Evolutionary conservation across 1,140 invertebrate genomes (phyloP), one percentile per base, ranked within the genome.

Genomic region (Drosophila pachea): DNA sequence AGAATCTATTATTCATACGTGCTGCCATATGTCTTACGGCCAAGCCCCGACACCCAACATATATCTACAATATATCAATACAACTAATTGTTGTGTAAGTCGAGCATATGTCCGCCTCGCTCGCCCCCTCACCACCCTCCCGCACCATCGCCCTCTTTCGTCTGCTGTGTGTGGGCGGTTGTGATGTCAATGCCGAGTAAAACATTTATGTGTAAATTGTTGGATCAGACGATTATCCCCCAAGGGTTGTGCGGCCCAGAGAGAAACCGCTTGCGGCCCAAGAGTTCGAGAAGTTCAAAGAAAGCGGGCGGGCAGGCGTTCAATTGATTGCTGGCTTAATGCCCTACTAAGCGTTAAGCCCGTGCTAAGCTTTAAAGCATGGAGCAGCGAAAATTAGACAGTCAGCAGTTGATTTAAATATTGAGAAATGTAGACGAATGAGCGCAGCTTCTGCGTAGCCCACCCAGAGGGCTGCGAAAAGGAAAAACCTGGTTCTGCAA

Each of bases 1-100:
- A 67, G 62, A 83, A 82, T 82, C 81, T 82, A 82, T 82, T 82
- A 82, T 84, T 82, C 82, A 82, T 84, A 63, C 29, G 54, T 38
- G 49, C 50, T 32, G 66, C 64, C 78, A 82, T 84, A 78, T 82
- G 78, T 83, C 64, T 67, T 72, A 67, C 74, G 67, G 74, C 79
- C 38, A 45, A 60, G 36, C 38, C 40, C 58, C 53, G 68, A 40
- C 58, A 40, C 58, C 22, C 22, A 49, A 35, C 14, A 47, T 11
- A 9, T 11, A 43, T 33, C 36, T 31, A 47, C 16, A 38, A 43
- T 48, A 64, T 70, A 71, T 78, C 75, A 84, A 82, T 82, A 68
- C 42, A 82, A 82, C 78, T 82, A 82, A 82, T 82, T 82, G 77
- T 53, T 65, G 52, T 36, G 45, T 32, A 7, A 40, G n/a, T 22